Evolutionary conservation across 2,888 invertebrate species (phyloP), one percentile per base, ranked within the genome.

Genomic region (Meteorus cinctellus): DNA sequence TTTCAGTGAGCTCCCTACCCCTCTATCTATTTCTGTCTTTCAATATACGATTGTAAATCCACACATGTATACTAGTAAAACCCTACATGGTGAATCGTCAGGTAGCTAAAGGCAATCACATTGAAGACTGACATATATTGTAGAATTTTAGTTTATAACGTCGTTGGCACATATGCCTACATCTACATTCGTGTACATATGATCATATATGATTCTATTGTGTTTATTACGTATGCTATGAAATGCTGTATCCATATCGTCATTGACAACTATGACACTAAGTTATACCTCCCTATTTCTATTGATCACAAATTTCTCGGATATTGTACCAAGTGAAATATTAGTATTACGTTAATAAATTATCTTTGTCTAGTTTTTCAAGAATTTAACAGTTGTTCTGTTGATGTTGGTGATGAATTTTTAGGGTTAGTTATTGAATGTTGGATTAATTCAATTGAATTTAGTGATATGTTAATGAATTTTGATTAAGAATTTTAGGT

Each of bases 51-150:
- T 72, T 72, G 48, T 27, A 5, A 12, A 62, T 45, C 45, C 24
- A 34, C 24, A 69, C 6, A 34, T 69, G 12, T 69, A 27, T 31
- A 55, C 27, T 12, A 27, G n/a, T 55, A 69, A 10, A 41, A 59
- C 24, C 29, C 24, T 41, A 41, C 12, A 19, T 41, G 41, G 41
- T 60, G 59, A 59, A 59, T 36, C 36, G 34, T 41, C 70, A 70
- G 70, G 70, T 70, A 70, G 70, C 45, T 60, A 27, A 70, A 51
- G n/a, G 24, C 63, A 48, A 63, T 63, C 48, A 72, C 29, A 63
- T 48, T 63, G 12, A 45, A 27, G n/a, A 19, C 41, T 45, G 41
- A 31, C 19, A 19, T 19, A 41, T 48, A 72, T 62, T 48, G 72
- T 41, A 63, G 12, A 72, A n/a, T 63, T 12, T 72, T 19, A 62